phyloP scores from a whole-genome alignment of 2,888 invertebrate genomes.

The Entomobrya multifasciata region DNA sequence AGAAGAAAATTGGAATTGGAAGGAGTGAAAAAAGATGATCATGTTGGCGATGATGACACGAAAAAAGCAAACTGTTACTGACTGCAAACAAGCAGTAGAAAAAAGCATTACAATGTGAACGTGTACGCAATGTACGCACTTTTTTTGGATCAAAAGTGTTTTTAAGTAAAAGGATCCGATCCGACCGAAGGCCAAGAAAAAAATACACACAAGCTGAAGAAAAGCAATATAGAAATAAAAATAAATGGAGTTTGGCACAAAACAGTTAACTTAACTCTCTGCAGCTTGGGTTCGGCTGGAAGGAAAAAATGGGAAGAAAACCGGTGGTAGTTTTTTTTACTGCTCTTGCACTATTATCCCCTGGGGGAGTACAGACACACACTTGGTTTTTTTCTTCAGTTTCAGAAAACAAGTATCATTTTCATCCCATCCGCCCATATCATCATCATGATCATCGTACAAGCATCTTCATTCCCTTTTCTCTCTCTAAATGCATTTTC shows the following conservation, averaged over 20 bases:
- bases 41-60: constrained; percentile 15
- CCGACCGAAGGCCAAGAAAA: no score
- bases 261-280: constrained; percentile 35
- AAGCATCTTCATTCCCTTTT: neutral
- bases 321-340: constrained; percentile 37
- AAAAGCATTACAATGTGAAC: neutral
- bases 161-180: neutral
- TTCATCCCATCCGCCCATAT: constrained; percentile 1
- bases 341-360: constrained; percentile 58
- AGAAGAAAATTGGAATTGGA: constrained; percentile 11
- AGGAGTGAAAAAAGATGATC: neutral
- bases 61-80: constrained; percentile 35
- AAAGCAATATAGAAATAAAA: constrained; percentile 59
- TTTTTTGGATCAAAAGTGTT: neutral
- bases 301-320: neutral
- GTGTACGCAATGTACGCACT: neutral
- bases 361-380: constrained; percentile 37
- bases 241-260: constrained; percentile 63
- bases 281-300: no score
- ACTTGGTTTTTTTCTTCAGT: neutral
- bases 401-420: constrained; percentile 29
- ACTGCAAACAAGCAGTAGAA: constrained; percentile 33
- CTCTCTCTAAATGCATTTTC: constrained; percentile 6
- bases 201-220: neutral
- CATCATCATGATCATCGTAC: neutral